Evolutionary conservation across 2,113 vertebrate species (phyloP).

Genomic region (Chitala chitala): DNA sequence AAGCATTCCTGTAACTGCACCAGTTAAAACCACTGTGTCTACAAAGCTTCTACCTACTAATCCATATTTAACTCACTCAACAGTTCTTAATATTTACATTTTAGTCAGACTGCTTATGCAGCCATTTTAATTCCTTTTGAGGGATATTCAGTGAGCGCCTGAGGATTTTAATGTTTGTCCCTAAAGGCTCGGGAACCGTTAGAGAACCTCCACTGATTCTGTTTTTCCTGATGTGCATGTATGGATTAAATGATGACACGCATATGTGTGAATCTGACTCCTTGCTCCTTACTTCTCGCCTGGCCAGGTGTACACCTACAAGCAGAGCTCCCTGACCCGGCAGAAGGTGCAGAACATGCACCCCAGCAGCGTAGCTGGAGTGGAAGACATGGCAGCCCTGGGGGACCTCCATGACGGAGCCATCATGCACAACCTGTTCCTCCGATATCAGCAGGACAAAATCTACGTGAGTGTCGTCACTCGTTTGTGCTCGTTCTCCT

Average conservation of each 20-base stretch:
- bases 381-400: slow-evolving; percentile 89
- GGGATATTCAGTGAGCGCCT: not conserved
- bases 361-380: slow-evolving; percentile 59
- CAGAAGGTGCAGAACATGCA: slow-evolving; percentile 88
- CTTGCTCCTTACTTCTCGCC: not conserved
- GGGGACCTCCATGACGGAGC: slow-evolving; percentile 89
- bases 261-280: not conserved
- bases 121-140: not conserved
- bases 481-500: too few relatives aligned
- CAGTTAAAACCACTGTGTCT: not conserved
- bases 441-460: slow-evolving; percentile 76
- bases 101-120: not conserved
- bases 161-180: not conserved
- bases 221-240: not conserved
- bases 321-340: slow-evolving; percentile 82
- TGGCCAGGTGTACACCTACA: slow-evolving; percentile 88
- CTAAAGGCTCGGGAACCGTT: not conserved
- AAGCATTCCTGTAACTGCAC: not conserved
- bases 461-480: slow-evolving; percentile 81
- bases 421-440: slow-evolving; percentile 89
- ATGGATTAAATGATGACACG: not conserved
- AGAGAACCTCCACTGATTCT: too few relatives aligned
- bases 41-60: not conserved
- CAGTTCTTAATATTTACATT: not conserved
- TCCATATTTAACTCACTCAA: not conserved